Base-by-base conservation (phyloP, 2,113 vertebrate genomes). In the Eubucco bourcierii region DNA sequence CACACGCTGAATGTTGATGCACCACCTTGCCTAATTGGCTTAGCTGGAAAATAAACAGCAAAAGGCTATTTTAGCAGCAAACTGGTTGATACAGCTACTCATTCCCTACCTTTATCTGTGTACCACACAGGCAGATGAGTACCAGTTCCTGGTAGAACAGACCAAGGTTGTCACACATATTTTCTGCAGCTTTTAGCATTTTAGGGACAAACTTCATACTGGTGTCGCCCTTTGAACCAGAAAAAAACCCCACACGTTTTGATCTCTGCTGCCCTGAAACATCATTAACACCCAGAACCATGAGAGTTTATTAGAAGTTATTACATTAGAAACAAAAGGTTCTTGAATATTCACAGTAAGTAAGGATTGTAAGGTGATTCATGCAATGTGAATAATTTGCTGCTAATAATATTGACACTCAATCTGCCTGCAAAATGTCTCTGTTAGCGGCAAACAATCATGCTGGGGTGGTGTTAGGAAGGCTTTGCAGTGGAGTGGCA, bases 21-120 rank as follows among this genome's bases (percentile, higher is more conserved):
- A 90, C 92, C 84, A 79, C 79, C 84, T 93, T 95, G 93, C 89
- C 64, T 96, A 96, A 96, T 95, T 96, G 94, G 87, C 94, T 97
- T 94, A 95, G 89, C 94, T 91, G 93, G 95, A 95, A 96, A 97
- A 95, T 95, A 97, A 97, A 97, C 93, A 93, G 67, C 65, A 80
- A 66, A 87, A 84, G 95, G 88, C 92, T 95, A 89, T 96, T 96
- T 94, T 95, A 93, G 37, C 66, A 92, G 91, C 87, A 95, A 96
- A 88, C 93, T 89, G 90, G 88, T 88, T 95, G 95, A 93, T 96
- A 87, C 10, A 91, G 86, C 86, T 88, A 89, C 92, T 93, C 93
- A 77, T 96, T 96, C 93, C 65, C 61, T 90, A 89, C 89, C 95
- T 97, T 97, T 97, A 96, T 98, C 96, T 95, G 10, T 37, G 87